Evolutionary conservation across 2,888 invertebrate genomes (phyloP).

Genomic region (Agapostemon virescens): DNA sequence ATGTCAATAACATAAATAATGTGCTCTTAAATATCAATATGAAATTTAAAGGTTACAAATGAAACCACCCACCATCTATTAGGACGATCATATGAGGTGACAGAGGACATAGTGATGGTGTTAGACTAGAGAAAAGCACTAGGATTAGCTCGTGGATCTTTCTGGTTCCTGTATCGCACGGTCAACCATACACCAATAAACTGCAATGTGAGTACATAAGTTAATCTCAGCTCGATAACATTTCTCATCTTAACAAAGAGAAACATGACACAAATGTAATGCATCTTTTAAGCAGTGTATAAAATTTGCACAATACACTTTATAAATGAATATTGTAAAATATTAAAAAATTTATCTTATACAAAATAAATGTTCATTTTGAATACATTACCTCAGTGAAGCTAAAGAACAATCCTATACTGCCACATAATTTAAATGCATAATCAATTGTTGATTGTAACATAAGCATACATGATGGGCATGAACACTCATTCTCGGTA

Average conservation of each 20-base stretch:
- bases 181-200: slow-evolving; percentile 98
- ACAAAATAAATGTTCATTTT: neutral
- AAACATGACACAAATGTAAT: slow-evolving; percentile 43
- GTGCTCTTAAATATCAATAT: slow-evolving; percentile 30
- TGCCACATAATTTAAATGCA: slow-evolving; percentile 94
- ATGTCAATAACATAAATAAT: slow-evolving; percentile 24
- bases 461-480: slow-evolving; percentile 88
- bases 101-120: slow-evolving; percentile 79
- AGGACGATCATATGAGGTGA: slow-evolving; percentile 77
- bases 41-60: slow-evolving; percentile 62
- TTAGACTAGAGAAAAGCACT: slow-evolving; percentile 96
- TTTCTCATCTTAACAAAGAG: slow-evolving; percentile 31
- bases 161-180: slow-evolving; percentile 98
- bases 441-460: slow-evolving; percentile 90
- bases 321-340: slow-evolving; percentile 12
- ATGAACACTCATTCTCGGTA: slow-evolving; percentile 73
- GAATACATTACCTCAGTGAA: slow-evolving; percentile 92
- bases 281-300: slow-evolving; percentile 30
- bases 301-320: slow-evolving; percentile 22
- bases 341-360: slow-evolving; percentile 2
- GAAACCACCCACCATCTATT: slow-evolving; percentile 78
- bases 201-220: slow-evolving; percentile 83
- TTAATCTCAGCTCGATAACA: slow-evolving; percentile 54
- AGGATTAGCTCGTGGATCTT: slow-evolving; percentile 97
- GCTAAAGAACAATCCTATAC: slow-evolving; percentile 97